Percentiles rank a stretch among this genome's conserved stretches.
phyloP scores from a whole-genome alignment of 1,140 invertebrate species.

The Gryllus bimaculatus region DNA sequence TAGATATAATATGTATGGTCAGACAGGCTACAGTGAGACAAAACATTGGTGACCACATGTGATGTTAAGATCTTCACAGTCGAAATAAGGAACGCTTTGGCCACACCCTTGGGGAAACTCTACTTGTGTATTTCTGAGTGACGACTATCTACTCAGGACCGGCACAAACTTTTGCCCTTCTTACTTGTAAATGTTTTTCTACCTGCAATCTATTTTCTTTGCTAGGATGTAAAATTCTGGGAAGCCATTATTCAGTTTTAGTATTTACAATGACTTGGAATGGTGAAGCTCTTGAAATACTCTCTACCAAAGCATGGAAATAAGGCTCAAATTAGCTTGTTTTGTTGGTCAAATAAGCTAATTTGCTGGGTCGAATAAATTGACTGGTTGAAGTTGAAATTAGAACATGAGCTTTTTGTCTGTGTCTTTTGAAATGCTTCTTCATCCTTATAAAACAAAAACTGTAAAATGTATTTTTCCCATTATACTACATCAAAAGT shows the following conservation, averaged over 20 bases:
- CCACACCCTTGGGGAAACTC: not conserved
- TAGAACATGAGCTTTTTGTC: slow-evolving; percentile 4
- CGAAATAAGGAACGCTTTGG: not conserved
- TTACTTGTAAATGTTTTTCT: not conserved
- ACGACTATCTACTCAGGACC: not conserved
- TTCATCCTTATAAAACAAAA: not conserved
- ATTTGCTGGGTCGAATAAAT: not conserved
- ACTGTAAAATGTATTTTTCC: not conserved
- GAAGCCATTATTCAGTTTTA: not conserved
- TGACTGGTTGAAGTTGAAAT: not conserved
- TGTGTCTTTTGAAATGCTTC: slow-evolving; percentile 4
- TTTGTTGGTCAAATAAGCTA: not conserved
- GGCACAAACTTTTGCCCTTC: not conserved
- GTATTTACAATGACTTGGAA: not conserved
- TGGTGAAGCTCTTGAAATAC: not conserved
- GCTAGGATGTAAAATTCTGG: not conserved
- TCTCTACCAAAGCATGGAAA: not conserved
- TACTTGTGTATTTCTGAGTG: not conserved
- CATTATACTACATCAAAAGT: not conserved
- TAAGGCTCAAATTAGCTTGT: not conserved
- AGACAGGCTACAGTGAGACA: not conserved
- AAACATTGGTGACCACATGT: not conserved
- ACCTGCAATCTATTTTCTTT: not conserved
- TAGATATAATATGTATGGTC: too few species aligned
- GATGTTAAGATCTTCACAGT: not conserved